These are phyloP conservation scores for Cossypha heuglini DNA, from an alignment of 2,797 vertebrate genomes.

Conservation along the genomic window DNA sequence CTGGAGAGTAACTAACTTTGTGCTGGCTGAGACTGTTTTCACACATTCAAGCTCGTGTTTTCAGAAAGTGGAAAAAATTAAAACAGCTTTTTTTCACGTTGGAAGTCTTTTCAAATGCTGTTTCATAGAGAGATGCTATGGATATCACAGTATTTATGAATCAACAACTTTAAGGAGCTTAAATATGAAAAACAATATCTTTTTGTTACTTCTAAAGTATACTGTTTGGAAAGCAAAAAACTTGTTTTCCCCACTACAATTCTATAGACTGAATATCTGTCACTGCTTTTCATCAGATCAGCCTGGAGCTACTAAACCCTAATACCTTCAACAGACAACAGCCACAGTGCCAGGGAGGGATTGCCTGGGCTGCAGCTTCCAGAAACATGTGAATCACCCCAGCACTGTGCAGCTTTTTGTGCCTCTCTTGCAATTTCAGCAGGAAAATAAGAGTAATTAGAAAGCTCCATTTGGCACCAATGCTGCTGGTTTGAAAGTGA, in stretches of 20 bases:
- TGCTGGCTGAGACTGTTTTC: neutral
- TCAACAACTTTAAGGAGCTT: neutral
- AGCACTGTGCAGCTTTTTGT: conserved; percentile 59
- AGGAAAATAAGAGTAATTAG: conserved; percentile 64
- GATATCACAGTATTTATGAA: neutral
- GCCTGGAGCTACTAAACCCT: neutral
- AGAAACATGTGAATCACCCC: conserved; percentile 61
- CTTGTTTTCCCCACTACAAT: neutral
- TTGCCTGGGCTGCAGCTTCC: conserved; percentile 54
- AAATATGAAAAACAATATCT: neutral
- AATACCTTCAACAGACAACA: conserved; percentile 10
- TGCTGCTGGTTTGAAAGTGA: conserved; percentile 56
- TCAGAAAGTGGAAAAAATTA: neutral
- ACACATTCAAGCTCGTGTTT: neutral
- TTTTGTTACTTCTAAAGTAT: neutral
- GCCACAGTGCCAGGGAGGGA: conserved; percentile 38
- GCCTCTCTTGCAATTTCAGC: conserved; percentile 64
- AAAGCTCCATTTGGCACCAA: conserved; percentile 64
- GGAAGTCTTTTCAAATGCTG: neutral
- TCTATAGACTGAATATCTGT: neutral
- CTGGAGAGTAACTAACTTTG: neutral
- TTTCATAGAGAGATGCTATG: neutral
- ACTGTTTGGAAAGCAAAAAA: neutral
- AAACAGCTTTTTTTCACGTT: neutral
- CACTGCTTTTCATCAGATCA: neutral